Conservation (phyloP, 2,888 invertebrate species). For the Parascotia fuliginaria region DNA sequence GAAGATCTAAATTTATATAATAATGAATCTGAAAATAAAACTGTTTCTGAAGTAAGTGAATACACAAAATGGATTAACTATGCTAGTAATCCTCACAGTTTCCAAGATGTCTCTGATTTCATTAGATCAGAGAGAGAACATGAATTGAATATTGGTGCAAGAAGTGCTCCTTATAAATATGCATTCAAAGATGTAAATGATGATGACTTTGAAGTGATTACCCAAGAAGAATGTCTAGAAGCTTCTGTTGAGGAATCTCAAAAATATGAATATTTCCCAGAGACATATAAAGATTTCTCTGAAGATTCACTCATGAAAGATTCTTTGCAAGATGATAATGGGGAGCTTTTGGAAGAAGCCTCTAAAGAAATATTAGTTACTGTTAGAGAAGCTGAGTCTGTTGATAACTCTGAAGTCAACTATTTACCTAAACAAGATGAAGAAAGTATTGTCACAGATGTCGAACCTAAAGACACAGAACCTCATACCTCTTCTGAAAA, state of each 20-base stretch:
- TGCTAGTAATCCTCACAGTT: constrained; percentile 18
- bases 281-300: constrained; percentile 4
- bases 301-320: constrained; percentile 3
- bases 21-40: constrained; percentile 8
- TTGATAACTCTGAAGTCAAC: background rate
- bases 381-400: background rate
- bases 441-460: background rate
- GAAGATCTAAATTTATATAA: constrained; percentile 8
- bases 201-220: constrained; percentile 4
- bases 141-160: constrained; percentile 13
- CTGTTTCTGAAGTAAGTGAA: constrained; percentile 8
- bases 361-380: constrained; percentile 1
- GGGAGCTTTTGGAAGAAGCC: background rate
- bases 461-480: background rate
- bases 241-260: constrained; percentile 2
- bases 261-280: background rate
- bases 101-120: constrained; percentile 29
- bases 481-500: background rate
- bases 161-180: background rate
- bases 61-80: constrained; percentile 22
- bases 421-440: background rate
- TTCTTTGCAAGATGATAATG: constrained; percentile 1
- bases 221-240: constrained; percentile 10
- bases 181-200: constrained; percentile 5
- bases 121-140: constrained; percentile 26